These are phyloP conservation scores for Eulemur macaco DNA, from an alignment of 2,113 vertebrate genomes.

Conservation along the genomic window DNA sequence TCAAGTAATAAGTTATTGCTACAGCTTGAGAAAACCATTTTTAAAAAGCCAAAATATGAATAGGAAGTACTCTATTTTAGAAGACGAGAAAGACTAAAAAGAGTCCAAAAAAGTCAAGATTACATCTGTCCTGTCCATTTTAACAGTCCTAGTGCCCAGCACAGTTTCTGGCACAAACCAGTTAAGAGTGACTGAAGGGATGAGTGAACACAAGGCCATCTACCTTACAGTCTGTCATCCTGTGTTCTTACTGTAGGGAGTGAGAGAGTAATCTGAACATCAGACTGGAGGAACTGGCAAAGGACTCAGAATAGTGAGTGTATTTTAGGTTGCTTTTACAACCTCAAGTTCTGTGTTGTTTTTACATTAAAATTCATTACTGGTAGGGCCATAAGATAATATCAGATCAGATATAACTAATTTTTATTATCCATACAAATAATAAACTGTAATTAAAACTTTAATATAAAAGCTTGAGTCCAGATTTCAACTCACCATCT, in stretches of 20 bases:
- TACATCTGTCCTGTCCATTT: background rate
- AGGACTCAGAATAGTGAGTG: background rate
- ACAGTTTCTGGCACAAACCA: background rate
- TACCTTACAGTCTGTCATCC: background rate
- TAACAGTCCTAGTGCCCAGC: background rate
- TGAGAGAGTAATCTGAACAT: accelerated
- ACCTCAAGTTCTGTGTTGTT: background rate
- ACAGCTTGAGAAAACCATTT: background rate
- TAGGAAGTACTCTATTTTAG: background rate
- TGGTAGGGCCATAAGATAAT: background rate
- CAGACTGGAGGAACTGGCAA: accelerated
- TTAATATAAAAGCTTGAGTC: background rate
- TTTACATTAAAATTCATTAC: background rate
- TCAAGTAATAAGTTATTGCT: background rate
- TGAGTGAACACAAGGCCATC: background rate
- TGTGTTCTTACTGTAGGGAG: background rate
- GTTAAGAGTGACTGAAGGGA: background rate
- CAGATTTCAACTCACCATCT: background rate
- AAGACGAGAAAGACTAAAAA: background rate
- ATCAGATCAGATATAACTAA: background rate
- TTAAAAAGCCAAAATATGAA: background rate
- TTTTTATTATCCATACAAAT: background rate
- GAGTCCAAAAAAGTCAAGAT: background rate
- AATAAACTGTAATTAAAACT: background rate
- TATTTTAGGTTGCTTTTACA: background rate